Evolutionary conservation across 2,888 invertebrate genomes (phyloP), one percentile per base, ranked within the genome.

Genomic region (Ashinkailepas kermadecensis): DNA sequence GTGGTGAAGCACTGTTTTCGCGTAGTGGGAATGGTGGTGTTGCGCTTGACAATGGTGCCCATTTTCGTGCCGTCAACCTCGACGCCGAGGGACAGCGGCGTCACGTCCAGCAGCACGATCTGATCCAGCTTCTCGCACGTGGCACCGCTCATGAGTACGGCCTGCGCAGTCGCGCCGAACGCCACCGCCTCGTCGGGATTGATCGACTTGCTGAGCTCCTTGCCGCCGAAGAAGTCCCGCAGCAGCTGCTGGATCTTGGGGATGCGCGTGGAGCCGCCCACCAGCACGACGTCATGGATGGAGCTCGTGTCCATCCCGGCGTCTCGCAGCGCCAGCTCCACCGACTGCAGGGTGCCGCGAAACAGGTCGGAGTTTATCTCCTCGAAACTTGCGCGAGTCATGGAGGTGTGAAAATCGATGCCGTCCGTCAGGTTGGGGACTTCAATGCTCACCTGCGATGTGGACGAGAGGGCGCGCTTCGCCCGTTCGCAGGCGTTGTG

Each of bases 381-480:
- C 86, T 92, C 92, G 88, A 99, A 99, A 86, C 97, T 92, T 83
- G 98, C 98, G 86, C 97, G 91, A 23, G 97, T 97, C 87, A 99
- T 94, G 81, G 93, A 95, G 0, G 97, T 96, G 89, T 97, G 96
- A 90, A 96, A 98, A 88, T 99, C 98, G 85, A 96, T 93, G 84
- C 97, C 97, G 88, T 98, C 97, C 86, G 92, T 96, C 82, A 98
- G 91, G 0, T 97, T 96, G 87, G 97, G 97, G 85, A 98, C 96
- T 90, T 98, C 97, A 86, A 98, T 95, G 87, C 92, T 94, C 65
- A 95, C 95, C 88, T 95, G 94, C 21, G 94, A 94, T 62, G 94
- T 94, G 0, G 94, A 94, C 1, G 94, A 95, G 7, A 95, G 89
- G 12, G 94, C 94, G 86, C 95, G 91, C 90, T 95, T 95, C 84